Base-by-base conservation (phyloP, 2,797 vertebrate species). In the Thripadectes ignobilis region DNA sequence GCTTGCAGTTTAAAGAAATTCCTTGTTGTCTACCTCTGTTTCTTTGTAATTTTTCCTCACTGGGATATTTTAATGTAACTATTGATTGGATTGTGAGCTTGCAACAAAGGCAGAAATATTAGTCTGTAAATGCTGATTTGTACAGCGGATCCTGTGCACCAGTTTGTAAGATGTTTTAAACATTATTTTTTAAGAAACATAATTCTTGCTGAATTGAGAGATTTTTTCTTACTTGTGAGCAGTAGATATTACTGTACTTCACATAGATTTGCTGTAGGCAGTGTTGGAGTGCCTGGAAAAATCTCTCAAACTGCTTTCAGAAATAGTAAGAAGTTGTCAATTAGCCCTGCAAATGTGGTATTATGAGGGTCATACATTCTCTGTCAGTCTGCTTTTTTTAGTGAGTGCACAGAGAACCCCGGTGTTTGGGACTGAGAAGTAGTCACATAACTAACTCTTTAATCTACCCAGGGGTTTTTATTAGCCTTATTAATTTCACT, bases 391-490 rank as follows among this genome's bases (percentile, higher is more conserved):
- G 7, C 7, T 88, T 54, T 75, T 85, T 83, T 66, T 49, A 86
- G 81, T 73, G 63, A 78, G 27, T 76, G 8, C 10, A 4, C 15
- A 32, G n/a, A 85, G 24, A 75, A 8, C 34, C 41, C 26, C 61
- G 65, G 1, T 75, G 18, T 90, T 92, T 80, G 89, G 66, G 76
- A 66, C 75, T 4, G 2, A 88, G 38, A 87, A 65, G 17, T 62
- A 76, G 82, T 91, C 67, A 92, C 32, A 27, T 86, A 88, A 92
- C 92, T 76, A 96, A 76, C 52, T 89, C 55, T 92, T 91, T 84
- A 72, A 78, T 91, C 89, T 91, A 76, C 85, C 48, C 67, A 34
- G 21, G 67, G 41, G 79, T 26, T 84, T 89, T 78, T 89, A 75
- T 90, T 67, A 88, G 63, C 41, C 74, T 43, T 46, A 89, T 82